These are phyloP conservation scores for Anoplopoma fimbria DNA, from an alignment of 2,113 vertebrate species.

Conservation along the genomic window DNA sequence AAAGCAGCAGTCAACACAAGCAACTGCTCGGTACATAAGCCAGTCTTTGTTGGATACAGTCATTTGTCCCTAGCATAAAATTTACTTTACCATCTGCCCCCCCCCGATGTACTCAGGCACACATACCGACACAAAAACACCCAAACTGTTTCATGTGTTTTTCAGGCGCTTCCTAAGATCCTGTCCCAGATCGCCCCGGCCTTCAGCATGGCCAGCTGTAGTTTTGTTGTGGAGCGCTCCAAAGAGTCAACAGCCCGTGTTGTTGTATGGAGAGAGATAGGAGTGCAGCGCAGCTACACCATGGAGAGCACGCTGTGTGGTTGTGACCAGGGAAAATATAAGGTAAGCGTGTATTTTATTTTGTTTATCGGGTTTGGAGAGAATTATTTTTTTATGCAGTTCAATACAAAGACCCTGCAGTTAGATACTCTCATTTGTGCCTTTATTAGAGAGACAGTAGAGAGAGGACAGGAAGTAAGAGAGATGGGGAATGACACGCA, in stretches of 20 bases:
- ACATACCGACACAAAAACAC: slow-evolving; percentile 3
- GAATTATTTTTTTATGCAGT: no score
- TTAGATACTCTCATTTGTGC: neutral
- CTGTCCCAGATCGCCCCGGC: slow-evolving; percentile 94
- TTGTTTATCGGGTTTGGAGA: no score
- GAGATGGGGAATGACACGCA: neutral
- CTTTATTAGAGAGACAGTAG: neutral
- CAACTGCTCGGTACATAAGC: slow-evolving; percentile 7
- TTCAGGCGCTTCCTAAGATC: slow-evolving; percentile 93
- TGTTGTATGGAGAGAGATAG: slow-evolving; percentile 98
- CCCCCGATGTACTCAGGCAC: neutral
- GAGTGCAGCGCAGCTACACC: slow-evolving; percentile 96
- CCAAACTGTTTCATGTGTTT: slow-evolving; percentile 2
- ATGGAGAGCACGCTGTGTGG: slow-evolving; percentile 99
- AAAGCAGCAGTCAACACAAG: slow-evolving; percentile 26
- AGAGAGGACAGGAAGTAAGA: neutral
- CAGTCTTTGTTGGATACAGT: neutral
- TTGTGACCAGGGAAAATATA: slow-evolving; percentile 98
- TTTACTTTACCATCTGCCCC: neutral
- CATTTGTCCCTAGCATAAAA: slow-evolving; percentile 14
- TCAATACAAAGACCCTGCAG: neutral
- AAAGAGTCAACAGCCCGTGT: slow-evolving; percentile 97
- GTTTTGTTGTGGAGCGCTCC: slow-evolving; percentile 98
- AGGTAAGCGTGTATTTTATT: slow-evolving; percentile 81
- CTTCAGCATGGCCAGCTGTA: slow-evolving; percentile 97